Conservation (phyloP, 2,888 invertebrate species). For the Microdon myrmicae region DNA sequence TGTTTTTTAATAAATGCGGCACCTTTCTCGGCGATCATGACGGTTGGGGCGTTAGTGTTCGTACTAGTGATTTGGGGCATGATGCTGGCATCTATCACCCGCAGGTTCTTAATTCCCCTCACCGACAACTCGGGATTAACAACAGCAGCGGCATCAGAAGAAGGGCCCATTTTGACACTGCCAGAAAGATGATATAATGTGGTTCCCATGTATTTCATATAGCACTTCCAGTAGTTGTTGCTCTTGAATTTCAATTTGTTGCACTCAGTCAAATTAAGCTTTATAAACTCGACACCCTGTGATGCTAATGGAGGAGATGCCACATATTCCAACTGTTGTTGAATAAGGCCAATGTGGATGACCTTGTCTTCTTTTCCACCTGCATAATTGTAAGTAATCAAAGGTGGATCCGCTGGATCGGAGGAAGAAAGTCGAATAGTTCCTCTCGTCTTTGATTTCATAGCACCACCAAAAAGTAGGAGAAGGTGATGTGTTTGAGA, state of each 20-base stretch:
- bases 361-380: conserved; percentile 69
- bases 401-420: conserved; percentile 71
- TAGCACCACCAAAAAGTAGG: conserved; percentile 64
- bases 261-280: conserved; percentile 53
- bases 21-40: conserved; percentile 88
- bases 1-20: conserved; percentile 69
- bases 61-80: conserved; percentile 83
- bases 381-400: conserved; percentile 74
- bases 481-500: conserved; percentile 59
- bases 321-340: conserved; percentile 64
- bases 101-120: conserved; percentile 72
- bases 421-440: conserved; percentile 69
- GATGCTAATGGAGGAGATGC: conserved; percentile 65
- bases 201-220: conserved; percentile 69
- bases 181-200: conserved; percentile 77
- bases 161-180: conserved; percentile 75
- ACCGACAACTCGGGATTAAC: conserved; percentile 69
- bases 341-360: conserved; percentile 66
- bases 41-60: conserved; percentile 84
- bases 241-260: conserved; percentile 56
- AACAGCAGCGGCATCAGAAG: conserved; percentile 67
- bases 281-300: conserved; percentile 57
- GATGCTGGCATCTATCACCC: conserved; percentile 85
- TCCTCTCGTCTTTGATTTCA: conserved; percentile 71
- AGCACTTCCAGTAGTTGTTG: conserved; percentile 71